Conservation (phyloP, 2,113 vertebrate species). For the Sylvia atricapilla region DNA sequence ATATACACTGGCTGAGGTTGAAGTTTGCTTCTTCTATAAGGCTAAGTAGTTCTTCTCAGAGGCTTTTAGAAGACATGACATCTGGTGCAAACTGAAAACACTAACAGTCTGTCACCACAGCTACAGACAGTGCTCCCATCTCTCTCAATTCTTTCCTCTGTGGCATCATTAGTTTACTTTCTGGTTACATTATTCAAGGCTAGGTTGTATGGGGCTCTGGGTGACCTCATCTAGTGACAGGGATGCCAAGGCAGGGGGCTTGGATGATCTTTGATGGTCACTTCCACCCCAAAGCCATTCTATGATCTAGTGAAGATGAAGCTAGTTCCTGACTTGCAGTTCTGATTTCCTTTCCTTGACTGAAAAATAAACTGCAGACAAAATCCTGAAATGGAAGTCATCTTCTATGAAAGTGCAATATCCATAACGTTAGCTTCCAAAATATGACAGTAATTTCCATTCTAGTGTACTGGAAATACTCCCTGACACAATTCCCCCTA, state of each 20-base stretch:
- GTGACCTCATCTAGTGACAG: accelerated
- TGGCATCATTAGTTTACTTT: neutral
- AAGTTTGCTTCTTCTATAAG: neutral
- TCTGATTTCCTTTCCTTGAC: neutral
- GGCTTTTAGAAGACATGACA: neutral
- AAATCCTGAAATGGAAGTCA: neutral
- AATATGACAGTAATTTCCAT: neutral
- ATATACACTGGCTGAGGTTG: neutral
- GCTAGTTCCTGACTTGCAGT: neutral
- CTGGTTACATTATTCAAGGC: neutral
- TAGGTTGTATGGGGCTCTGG: neutral
- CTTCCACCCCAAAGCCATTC: neutral
- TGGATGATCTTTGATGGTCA: neutral
- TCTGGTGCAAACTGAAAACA: neutral
- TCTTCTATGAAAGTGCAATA: neutral
- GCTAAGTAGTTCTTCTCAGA: neutral
- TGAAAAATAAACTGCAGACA: neutral
- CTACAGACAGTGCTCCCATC: neutral
- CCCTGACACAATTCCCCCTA: neutral
- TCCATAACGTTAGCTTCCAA: neutral
- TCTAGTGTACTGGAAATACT: neutral
- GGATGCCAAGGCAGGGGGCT: neutral
- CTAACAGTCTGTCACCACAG: neutral
- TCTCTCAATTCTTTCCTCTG: neutral
- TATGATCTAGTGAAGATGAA: neutral